Evolutionary conservation across 2,797 vertebrate species (phyloP).

Genomic region (Artibeus jamaicensis): DNA sequence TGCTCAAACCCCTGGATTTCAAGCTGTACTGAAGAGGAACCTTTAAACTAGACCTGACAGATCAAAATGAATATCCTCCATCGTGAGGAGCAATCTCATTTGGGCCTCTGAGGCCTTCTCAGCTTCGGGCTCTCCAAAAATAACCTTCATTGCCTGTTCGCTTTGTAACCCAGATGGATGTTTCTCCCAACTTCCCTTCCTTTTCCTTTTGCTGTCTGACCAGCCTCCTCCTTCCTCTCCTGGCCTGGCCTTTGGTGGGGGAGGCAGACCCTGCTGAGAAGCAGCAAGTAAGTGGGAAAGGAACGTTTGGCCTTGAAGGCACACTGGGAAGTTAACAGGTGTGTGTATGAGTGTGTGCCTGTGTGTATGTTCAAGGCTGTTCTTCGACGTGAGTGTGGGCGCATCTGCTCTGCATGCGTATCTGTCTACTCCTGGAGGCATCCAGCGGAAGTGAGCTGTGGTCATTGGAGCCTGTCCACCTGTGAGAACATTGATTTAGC

Average conservation of each 20-base stretch:
- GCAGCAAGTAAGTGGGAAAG: neutral
- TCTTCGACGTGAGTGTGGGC: neutral
- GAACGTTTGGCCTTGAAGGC: neutral
- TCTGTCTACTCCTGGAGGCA: neutral
- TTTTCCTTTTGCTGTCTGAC: neutral
- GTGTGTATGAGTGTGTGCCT: neutral
- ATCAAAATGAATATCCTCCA: neutral
- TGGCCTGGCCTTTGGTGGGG: neutral
- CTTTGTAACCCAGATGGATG: fast-evolving
- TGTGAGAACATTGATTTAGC: neutral
- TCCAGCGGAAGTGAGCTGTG: neutral
- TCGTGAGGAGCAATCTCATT: neutral
- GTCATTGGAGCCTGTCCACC: neutral
- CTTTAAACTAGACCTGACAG: neutral
- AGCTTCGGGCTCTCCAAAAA: neutral
- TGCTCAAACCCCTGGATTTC: neutral
- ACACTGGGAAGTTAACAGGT: fast-evolving
- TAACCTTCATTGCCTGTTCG: neutral
- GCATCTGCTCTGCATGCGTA: neutral
- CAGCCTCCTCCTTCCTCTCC: neutral
- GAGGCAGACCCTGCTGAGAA: fast-evolving
- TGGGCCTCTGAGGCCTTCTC: neutral
- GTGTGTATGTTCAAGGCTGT: neutral
- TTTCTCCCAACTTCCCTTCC: neutral
- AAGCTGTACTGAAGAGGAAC: neutral